Conservation (phyloP, 2,888 invertebrate genomes). For the Torymus aiolomorphi region DNA sequence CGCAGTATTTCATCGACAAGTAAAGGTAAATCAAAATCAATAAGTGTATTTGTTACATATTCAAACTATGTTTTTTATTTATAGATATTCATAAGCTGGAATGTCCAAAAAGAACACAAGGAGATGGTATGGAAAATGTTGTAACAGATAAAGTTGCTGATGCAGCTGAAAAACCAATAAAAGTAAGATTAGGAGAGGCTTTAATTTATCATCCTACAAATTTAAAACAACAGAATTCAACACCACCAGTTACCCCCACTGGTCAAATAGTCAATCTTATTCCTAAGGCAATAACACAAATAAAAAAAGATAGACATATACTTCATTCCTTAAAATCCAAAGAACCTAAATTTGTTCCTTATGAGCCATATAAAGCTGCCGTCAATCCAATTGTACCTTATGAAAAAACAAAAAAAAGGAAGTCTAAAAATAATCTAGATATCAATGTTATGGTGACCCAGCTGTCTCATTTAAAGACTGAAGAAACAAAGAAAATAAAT, state of each 20-base stretch:
- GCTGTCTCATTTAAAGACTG: slow-evolving; percentile 82
- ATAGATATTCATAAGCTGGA: slow-evolving; percentile 65
- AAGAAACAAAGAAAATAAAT: slow-evolving; percentile 66
- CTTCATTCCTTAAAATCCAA: slow-evolving; percentile 77
- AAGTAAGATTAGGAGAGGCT: slow-evolving; percentile 70
- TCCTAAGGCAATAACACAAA: slow-evolving; percentile 80
- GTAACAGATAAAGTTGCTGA: slow-evolving; percentile 57
- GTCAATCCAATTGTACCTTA: slow-evolving; percentile 85
- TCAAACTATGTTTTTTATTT: slow-evolving; percentile 2
- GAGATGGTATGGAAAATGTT: slow-evolving; percentile 86
- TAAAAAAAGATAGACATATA: slow-evolving; percentile 77
- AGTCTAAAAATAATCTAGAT: slow-evolving; percentile 80
- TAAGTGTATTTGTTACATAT: neutral
- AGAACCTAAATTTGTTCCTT: slow-evolving; percentile 90
- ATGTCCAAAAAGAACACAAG: slow-evolving; percentile 79
- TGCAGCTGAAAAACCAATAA: slow-evolving; percentile 61
- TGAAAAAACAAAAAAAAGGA: slow-evolving; percentile 74
- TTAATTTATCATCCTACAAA: slow-evolving; percentile 75
- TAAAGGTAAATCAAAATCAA: slow-evolving; percentile 38
- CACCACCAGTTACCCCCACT: slow-evolving; percentile 77
- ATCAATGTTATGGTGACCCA: slow-evolving; percentile 83
- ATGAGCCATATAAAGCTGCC: slow-evolving; percentile 91
- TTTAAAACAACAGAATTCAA: slow-evolving; percentile 69
- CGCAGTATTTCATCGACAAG: slow-evolving; percentile 37
- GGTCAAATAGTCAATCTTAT: slow-evolving; percentile 80